Base-by-base conservation (phyloP, 2,888 invertebrate genomes). In the Macropis europaea region DNA sequence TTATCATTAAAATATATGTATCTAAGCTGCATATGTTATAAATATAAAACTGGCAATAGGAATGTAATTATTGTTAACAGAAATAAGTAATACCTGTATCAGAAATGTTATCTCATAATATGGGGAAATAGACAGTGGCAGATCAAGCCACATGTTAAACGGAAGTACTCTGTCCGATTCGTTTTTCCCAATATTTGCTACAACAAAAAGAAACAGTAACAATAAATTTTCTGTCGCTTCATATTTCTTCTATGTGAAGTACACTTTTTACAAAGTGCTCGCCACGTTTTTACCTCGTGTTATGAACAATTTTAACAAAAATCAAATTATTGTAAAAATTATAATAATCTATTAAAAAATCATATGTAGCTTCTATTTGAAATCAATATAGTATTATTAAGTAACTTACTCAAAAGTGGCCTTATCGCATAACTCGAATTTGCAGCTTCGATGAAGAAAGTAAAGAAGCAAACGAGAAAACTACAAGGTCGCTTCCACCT, bases 121-220 rank as follows among this genome's bases (percentile, higher is more conserved):
- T 1, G 79, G 79, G 1, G 73, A 36, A 0, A 30, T 13, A 1
- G 40, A 9, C 3, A 63, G 2, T 1, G 64, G 69, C 0, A 70
- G 13, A 13, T 73, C n/a, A 2, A 70, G 2, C 69, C 64, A 67
- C 60, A 79, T 54, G 2, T 62, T 70, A 38, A 82, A 77, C 3
- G 77, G 71, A 7, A 76, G 60, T 6, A 62, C 11, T 47, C 81
- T 69, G 7, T 81, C 76, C 0, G 74, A 54, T 5, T 68, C 69
- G 15, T 80, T 79, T 48, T 9, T 72, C 17, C 78, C 78, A 15
- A 77, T 53, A 59, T 80, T 80, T 36, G 52, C 82, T 82, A 30
- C 1, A 61, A 61, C 2, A 2, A 0, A 38, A 28, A 0, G n/a
- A n/a, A n/a, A n/a, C n/a, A n/a, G n/a, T n/a, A n/a, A n/a, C n/a